Evolutionary conservation across 2,113 vertebrate species (phyloP).

Genomic region (Chionodraco myersi): DNA sequence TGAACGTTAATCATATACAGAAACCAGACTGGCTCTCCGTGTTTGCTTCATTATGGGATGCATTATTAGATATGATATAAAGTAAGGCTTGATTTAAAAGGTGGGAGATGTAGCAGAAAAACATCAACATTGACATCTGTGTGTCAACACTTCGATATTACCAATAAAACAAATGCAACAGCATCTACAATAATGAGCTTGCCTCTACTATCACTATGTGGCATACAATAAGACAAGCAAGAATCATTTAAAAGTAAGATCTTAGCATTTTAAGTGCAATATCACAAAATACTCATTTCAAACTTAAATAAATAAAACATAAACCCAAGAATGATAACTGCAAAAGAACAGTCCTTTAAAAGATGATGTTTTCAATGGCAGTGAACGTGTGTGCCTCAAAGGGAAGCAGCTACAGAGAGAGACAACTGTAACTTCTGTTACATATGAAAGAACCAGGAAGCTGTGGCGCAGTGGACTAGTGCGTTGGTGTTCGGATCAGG

Average conservation of each 20-base stretch:
- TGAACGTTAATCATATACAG: not conserved
- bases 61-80: not conserved
- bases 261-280: not conserved
- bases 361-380: not conserved
- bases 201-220: not conserved
- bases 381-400: not conserved
- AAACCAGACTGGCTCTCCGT: not conserved
- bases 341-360: not conserved
- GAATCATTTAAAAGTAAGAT: not conserved
- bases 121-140: not conserved
- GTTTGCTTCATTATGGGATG: not conserved
- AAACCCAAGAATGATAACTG: not conserved
- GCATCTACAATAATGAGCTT: not conserved
- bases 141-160: not conserved
- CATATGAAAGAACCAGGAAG: not conserved
- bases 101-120: not conserved
- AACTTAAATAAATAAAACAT: not conserved
- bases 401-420: conserved; percentile 32
- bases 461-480: no score
- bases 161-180: not conserved
- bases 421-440: conserved; percentile 9
- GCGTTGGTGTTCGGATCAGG: no score
- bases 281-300: not conserved
- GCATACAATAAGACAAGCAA: not conserved
- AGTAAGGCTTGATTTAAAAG: not conserved